A percentile compares a stretch with the other conserved stretches of the same genome.
Conservation (phyloP, 2,113 vertebrate species). For the Lophochroa leadbeateri region DNA sequence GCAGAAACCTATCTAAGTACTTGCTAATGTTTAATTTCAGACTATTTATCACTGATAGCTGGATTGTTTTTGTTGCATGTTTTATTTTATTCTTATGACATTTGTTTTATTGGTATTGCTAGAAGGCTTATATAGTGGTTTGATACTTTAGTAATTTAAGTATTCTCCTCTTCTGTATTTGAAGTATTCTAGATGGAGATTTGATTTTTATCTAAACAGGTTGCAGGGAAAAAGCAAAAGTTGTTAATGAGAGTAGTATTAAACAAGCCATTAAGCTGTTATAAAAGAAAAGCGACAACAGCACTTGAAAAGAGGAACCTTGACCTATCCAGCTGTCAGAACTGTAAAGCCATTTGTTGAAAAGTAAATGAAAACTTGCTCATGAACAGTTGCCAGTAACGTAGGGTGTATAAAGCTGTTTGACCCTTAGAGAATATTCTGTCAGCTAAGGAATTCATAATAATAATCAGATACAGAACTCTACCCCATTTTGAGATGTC, state of each 20-base stretch:
- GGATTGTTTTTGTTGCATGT: background rate
- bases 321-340: conserved; percentile 1
- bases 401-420: background rate
- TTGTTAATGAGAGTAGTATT: background rate
- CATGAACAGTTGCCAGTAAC: background rate
- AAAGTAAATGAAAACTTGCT: conserved; percentile 7
- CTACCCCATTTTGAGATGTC: background rate
- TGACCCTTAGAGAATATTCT: background rate
- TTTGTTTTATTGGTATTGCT: background rate
- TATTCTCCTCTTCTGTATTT: background rate
- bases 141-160: background rate
- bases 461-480: background rate
- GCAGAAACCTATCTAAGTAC: background rate
- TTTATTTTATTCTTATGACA: background rate
- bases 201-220: background rate
- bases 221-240: background rate
- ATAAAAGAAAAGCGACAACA: background rate
- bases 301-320: background rate
- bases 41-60: background rate
- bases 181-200: background rate
- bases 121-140: background rate
- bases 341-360: background rate
- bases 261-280: background rate
- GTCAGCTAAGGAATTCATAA: background rate
- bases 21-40: background rate